Base-by-base conservation (phyloP, 2,113 vertebrate species). In the Catharus bicknelli region DNA sequence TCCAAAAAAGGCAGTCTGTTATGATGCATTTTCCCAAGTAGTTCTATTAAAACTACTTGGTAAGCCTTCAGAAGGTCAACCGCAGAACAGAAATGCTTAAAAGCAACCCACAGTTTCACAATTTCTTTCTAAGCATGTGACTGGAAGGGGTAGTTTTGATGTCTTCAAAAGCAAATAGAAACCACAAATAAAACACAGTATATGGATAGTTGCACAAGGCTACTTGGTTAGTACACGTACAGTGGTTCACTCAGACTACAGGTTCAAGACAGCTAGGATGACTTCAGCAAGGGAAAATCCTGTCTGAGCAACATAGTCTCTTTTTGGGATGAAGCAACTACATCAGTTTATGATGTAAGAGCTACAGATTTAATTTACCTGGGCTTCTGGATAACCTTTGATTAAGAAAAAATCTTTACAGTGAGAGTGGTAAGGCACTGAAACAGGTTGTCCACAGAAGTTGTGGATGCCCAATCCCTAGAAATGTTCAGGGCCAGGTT, bases 211-310 rank as follows among this genome's bases (percentile, higher is more conserved):
- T 36, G 9, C 21, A 55, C 25, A 63, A 59, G 69, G 22, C 11
- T 16, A 8, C 21, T 34, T 64, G 8, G 2, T 62, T 69, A 0
- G 0, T 34, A 12, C 11, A 38, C 2, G 1, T 10, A 16, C 4
- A 47, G 20, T 40, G 20, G 2, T 75, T 59, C 8, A n/a, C 5
- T 14, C 14, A 42, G n/a, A 34, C 20, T 25, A 14, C 19, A 66
- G 25, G 51, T 32, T 50, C 59, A 72, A 50, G 43, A 27, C 17
- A 64, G 7, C 10, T n/a, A 25, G 11, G 36, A 43, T 4, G 18
- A 21, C 59, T 66, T 73, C 67, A 64, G 21, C 26, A 43, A 27
- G 21, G 26, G 43, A 36, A 58, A 43, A 19, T 50, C 67, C 8
- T 23, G 11, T 32, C 14, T 50, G 51, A 57, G 17, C 26, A 58